A percentile compares a stretch with the other conserved stretches of the same genome.
phyloP scores from a whole-genome alignment of 2,113 vertebrate species.

The Myiozetetes cayanensis region DNA sequence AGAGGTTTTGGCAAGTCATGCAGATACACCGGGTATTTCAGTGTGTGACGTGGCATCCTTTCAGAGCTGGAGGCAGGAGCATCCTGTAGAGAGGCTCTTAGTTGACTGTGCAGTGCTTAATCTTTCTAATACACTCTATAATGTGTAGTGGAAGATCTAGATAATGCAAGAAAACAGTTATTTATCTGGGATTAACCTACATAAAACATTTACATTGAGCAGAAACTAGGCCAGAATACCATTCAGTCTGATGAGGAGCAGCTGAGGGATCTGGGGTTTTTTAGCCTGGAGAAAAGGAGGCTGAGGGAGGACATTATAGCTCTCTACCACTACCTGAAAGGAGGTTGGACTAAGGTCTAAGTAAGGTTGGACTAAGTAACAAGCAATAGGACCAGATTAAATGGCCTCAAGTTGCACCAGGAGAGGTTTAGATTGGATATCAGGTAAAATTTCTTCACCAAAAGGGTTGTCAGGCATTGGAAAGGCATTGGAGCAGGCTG shows the following conservation, averaged over 20 bases:
- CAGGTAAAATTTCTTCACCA: not conserved
- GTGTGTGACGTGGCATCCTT: not conserved
- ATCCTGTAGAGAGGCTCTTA: not conserved
- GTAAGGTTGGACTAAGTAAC: too few species aligned
- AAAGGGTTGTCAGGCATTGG: not conserved
- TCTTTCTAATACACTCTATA: constrained; percentile 6
- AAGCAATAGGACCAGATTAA: not conserved
- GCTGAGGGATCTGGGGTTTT: not conserved
- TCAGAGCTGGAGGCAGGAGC: not conserved
- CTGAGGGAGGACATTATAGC: not conserved
- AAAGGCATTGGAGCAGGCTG: not conserved
- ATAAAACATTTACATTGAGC: constrained; percentile 40
- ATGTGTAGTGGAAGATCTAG: constrained; percentile 46
- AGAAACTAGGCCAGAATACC: constrained; percentile 39
- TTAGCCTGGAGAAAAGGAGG: not conserved
- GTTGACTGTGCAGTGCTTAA: not conserved
- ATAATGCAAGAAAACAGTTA: constrained; percentile 69
- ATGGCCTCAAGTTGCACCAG: not conserved
- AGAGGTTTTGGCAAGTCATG: constrained; percentile 11
- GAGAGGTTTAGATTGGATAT: not conserved
- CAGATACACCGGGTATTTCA: not conserved
- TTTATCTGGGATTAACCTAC: constrained; percentile 73
- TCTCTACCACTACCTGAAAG: not conserved
- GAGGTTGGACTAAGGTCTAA: not conserved
- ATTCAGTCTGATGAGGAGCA: not conserved